Base-by-base conservation (phyloP, 2,888 invertebrate species). In the Didymodactylos carnosus region DNA sequence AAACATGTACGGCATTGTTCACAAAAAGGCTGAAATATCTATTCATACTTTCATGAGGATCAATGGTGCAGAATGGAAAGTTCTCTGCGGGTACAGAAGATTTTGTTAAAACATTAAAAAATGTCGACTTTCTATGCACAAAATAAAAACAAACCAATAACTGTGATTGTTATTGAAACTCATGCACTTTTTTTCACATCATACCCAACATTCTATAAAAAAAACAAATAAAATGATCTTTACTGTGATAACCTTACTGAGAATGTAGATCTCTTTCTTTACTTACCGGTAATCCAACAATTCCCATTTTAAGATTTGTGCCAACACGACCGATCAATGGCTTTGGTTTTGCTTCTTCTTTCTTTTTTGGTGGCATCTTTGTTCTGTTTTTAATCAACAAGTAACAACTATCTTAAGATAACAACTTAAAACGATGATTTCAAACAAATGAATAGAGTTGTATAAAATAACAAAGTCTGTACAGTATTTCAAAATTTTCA, bases 51-150 rank as follows among this genome's bases (percentile, higher is more conserved):
- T 98, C 97, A 91, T 97, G 97, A 70, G 98, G 98, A 86, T 98
- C 95, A 83, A 99, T 98, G 84, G 98, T 99, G 87, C 98, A 99
- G 87, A 98, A 98, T 1, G 98, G 97, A 83, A 97, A 98, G 84
- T 72, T 40, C 72, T 51, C 62, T 69, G 8, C 8, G 14, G 23
- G 19, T 11, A 69, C 11, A 29, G 23, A 39, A 72, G 11, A 8
- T 62, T 62, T 25, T 11, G 13, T 43, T 8, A 49, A 49, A 49
- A 40, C 40, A 41, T 25, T 27, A 19, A 73, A 73, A 39, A 2
- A 51, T 14, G 27, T 73, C 53, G n/a, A 53, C 19, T 53, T 25
- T 72, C 39, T 14, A n/a, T n/a, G n/a, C n/a, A n/a, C n/a, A n/a
- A n/a, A n/a, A n/a, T n/a, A n/a, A n/a, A n/a, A n/a, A n/a, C 10